Evolutionary conservation across 2,797 vertebrate genomes (phyloP).

Genomic region (Kryptolebias ocellatus): DNA sequence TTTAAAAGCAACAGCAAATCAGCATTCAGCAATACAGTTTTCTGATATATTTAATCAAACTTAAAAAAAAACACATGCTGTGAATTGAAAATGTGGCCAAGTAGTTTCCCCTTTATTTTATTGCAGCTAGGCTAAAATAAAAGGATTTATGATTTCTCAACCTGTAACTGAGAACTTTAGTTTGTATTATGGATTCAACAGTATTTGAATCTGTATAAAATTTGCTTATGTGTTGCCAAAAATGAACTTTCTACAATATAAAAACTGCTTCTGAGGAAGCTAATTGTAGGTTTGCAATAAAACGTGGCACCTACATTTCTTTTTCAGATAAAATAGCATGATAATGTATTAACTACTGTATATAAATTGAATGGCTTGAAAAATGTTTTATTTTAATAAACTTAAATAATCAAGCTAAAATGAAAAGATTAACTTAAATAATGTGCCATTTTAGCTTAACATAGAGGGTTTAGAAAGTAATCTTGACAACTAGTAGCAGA

Average conservation of each 20-base stretch:
- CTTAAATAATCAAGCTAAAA: background rate
- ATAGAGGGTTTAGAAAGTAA: background rate
- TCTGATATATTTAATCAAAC: conserved; percentile 24
- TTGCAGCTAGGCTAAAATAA: background rate
- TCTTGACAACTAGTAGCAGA: background rate
- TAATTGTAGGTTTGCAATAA: background rate
- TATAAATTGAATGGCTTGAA: background rate
- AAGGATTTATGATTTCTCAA: background rate
- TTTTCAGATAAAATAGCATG: background rate
- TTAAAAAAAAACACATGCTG: conserved; percentile 67
- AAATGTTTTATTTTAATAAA: background rate
- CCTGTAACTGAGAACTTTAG: background rate
- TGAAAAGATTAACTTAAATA: background rate
- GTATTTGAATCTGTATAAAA: background rate
- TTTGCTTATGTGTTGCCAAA: background rate
- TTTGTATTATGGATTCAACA: background rate
- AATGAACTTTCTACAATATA: background rate
- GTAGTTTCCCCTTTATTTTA: conserved; percentile 59
- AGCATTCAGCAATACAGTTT: conserved; percentile 6
- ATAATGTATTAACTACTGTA: background rate
- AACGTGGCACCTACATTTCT: background rate
- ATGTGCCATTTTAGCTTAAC: background rate
- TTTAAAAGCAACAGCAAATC: background rate
- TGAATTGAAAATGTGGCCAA: conserved; percentile 57
- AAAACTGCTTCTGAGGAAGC: background rate